Evolutionary conservation across 92 coral and sea anemone species (phyloP).

Genomic region (Pocillopora grandis): DNA sequence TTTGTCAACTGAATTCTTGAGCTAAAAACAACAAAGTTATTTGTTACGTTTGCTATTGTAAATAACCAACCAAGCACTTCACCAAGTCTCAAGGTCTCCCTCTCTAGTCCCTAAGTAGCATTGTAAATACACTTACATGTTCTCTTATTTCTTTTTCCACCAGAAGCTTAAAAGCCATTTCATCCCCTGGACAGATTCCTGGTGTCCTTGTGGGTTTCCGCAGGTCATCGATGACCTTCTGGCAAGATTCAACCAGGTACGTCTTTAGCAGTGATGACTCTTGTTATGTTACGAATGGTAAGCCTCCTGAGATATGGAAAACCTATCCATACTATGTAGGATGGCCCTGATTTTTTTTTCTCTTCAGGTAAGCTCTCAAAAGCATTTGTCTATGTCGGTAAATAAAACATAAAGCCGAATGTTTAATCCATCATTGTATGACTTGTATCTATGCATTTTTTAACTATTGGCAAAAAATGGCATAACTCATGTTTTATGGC

Average conservation of each 20-base stretch:
- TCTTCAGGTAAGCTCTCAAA: no score
- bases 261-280: slow-evolving; percentile 14
- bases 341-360: no score
- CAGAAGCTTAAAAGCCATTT: slow-evolving; percentile 13
- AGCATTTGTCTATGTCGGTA: no score
- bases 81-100: no score
- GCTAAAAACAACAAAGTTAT: background rate
- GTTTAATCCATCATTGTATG: no score
- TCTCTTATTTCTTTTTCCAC: slow-evolving; percentile 20
- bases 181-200: slow-evolving; percentile 9
- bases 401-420: no score
- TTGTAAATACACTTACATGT: slow-evolving; percentile 15
- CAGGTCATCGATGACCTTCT: slow-evolving; percentile 10
- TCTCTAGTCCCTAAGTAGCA: background rate
- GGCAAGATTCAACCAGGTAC: slow-evolving; percentile 7
- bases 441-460: no score
- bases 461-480: no score
- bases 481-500: no score
- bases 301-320: no score
- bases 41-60: background rate
- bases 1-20: background rate
- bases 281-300: slow-evolving; percentile 20
- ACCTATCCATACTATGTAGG: no score
- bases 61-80: no score
- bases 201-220: slow-evolving; percentile 28